Evolutionary conservation across 1,140 invertebrate species (phyloP), one percentile per base, ranked within the genome.

Genomic region (Trachymyrmex septentrionalis): DNA sequence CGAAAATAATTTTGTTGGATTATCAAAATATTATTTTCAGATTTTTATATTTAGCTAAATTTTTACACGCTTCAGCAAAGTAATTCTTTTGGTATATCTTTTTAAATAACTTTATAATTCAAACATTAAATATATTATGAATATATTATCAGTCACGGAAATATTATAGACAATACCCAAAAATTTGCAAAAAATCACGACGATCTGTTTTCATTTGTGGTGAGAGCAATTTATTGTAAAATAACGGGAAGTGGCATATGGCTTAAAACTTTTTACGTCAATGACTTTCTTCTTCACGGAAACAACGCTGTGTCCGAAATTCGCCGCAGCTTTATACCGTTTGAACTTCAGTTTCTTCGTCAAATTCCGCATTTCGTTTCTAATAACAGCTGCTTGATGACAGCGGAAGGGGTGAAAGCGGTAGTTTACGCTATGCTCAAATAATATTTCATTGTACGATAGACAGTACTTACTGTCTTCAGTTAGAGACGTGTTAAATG

Each of bases 371-470:
- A 61, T 38, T 59, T n/a, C 53, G 57, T 89, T 86, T 78, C 85
- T 81, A 87, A 71, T 57, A 69, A 61, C 75, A 82, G 57, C 6
- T 82, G 55, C 10, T 55, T 59, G 86, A 77, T 55, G 81, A 71
- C 50, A 34, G 66, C 14, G 57, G 63, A 69, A 44, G 85, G 88
- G 86, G 86, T 90, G 88, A 90, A 90, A 90, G 89, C 89, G 71
- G 21, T n/a, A 53, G 30, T 71, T 71, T 71, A 44, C 34, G 78
- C 16, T 69, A 53, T n/a, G 27, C 30, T 34, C 48, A 66, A 69
- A 81, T 81, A 48, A 53, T 34, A 53, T 81, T 57, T 71, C 77
- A n/a, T 30, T 38, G 24, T 75, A 34, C 14, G 57, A 63, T 63
- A 27, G 16, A 10, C 27, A 48, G 16, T 38, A 38, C 27, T 80